phyloP scores from a whole-genome alignment of 1,140 invertebrate species.

The Drosophila ercepeae region DNA sequence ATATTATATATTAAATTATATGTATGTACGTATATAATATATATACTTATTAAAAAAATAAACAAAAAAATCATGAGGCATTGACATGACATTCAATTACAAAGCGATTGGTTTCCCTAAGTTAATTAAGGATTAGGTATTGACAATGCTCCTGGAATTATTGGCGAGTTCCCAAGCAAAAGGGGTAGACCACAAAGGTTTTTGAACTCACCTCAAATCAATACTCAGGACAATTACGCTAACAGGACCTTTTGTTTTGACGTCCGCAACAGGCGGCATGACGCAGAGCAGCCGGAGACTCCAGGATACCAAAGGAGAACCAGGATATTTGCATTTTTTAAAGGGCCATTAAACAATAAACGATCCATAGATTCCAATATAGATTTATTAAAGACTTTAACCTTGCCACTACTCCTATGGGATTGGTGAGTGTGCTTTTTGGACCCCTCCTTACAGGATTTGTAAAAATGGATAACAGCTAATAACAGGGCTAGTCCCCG shows the following conservation, averaged over 20 bases:
- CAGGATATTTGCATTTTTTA: slow-evolving; percentile 3
- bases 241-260: not conserved
- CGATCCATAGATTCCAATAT: not conserved
- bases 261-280: slow-evolving; percentile 25
- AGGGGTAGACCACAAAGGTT: slow-evolving; percentile 2
- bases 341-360: not conserved
- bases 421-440: slow-evolving; percentile 18
- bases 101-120: slow-evolving; percentile 16
- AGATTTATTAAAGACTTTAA: slow-evolving; percentile 29
- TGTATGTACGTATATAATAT: slow-evolving; percentile 61
- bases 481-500: slow-evolving; percentile 55
- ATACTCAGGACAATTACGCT: slow-evolving; percentile 16
- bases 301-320: too few species aligned
- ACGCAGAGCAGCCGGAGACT: too few species aligned
- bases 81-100: slow-evolving; percentile 74
- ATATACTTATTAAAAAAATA: slow-evolving; percentile 65
- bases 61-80: slow-evolving; percentile 57
- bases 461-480: slow-evolving; percentile 35
- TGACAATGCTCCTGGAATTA: slow-evolving; percentile 4
- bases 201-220: slow-evolving; percentile 30
- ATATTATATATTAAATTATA: slow-evolving; percentile 57
- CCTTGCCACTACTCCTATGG: slow-evolving; percentile 9
- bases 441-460: slow-evolving; percentile 5
- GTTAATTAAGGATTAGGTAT: slow-evolving; percentile 13
- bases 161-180: slow-evolving; percentile 1